Conservation (phyloP, 2,797 vertebrate genomes). For the Channallabes apus region DNA sequence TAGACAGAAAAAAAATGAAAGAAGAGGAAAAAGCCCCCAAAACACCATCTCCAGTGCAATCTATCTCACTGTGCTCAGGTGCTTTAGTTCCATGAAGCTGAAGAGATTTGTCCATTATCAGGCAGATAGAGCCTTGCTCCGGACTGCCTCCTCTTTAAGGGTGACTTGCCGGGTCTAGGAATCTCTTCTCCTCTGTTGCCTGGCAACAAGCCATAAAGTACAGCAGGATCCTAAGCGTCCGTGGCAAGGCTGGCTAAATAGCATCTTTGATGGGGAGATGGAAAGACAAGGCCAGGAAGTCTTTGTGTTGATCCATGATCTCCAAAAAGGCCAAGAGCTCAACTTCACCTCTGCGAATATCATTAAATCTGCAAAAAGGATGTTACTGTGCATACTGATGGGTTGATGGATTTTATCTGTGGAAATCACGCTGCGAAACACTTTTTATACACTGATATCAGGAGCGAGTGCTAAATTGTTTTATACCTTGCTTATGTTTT, state of each 20-base stretch:
- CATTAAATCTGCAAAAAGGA: slow-evolving; percentile 38
- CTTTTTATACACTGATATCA: slow-evolving; percentile 4
- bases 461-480: slow-evolving; percentile 20
- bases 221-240: slow-evolving; percentile 5
- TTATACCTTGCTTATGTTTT: neutral
- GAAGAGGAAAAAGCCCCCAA: neutral
- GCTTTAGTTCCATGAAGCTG: slow-evolving; percentile 5
- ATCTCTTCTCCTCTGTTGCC: slow-evolving; percentile 57
- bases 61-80: slow-evolving; percentile 40
- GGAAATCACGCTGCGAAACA: neutral
- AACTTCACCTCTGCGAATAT: slow-evolving; percentile 38
- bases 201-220: slow-evolving; percentile 59
- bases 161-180: slow-evolving; percentile 54
- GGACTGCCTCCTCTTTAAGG: slow-evolving; percentile 55
- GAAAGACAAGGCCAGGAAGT: slow-evolving; percentile 28
- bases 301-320: slow-evolving; percentile 44
- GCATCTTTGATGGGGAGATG: slow-evolving; percentile 44
- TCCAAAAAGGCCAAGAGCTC: slow-evolving; percentile 10
- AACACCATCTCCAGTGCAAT: slow-evolving; percentile 27
- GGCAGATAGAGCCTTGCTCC: slow-evolving; percentile 54
- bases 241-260: slow-evolving; percentile 20
- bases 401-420: slow-evolving; percentile 20
- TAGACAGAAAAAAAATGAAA: neutral
- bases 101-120: slow-evolving; percentile 52
- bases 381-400: slow-evolving; percentile 47